These are phyloP conservation scores for Bombus soroeensis DNA, from an alignment of 1,140 invertebrate species.

Conservation along the genomic window DNA sequence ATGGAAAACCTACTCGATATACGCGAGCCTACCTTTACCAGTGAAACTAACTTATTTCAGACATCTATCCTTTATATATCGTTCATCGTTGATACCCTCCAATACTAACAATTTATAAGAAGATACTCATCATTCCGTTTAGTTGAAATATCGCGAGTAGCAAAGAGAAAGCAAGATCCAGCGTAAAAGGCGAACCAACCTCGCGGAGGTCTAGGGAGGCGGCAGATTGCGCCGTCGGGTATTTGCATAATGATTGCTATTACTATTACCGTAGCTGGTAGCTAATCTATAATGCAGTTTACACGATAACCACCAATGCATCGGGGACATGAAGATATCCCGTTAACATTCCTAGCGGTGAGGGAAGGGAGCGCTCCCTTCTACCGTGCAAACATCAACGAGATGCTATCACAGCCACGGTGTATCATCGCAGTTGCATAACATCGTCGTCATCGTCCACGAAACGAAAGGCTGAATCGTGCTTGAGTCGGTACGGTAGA, in stretches of 20 bases:
- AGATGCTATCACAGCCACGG: slow-evolving; percentile 39
- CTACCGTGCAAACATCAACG: slow-evolving; percentile 33
- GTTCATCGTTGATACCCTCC: not conserved
- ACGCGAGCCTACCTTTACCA: too few relatives aligned
- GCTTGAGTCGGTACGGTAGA: slow-evolving; percentile 77
- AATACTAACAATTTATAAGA: not conserved
- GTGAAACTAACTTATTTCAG: too few relatives aligned
- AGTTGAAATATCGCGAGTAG: not conserved
- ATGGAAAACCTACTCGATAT: too few relatives aligned
- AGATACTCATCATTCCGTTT: not conserved
- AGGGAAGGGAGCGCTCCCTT: slow-evolving; percentile 32
- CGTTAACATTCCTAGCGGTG: slow-evolving; percentile 63
- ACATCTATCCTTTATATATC: too few relatives aligned
- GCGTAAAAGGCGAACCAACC: not conserved
- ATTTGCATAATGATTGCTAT: slow-evolving; percentile 71
- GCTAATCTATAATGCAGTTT: slow-evolving; percentile 65
- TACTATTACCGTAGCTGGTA: slow-evolving; percentile 63
- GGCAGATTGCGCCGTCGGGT: slow-evolving; percentile 37
- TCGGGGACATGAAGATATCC: slow-evolving; percentile 63
- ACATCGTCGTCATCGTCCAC: slow-evolving; percentile 39
- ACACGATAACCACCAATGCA: slow-evolving; percentile 68
- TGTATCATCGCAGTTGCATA: slow-evolving; percentile 48
- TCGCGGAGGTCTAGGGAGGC: slow-evolving; percentile 5
- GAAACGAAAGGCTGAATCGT: slow-evolving; percentile 45
- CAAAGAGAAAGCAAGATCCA: not conserved